A percentile compares a stretch with the other conserved stretches of the same genome.
Evolutionary conservation across 1,140 invertebrate genomes (phyloP).

Genomic region (Stratiolaelaps scimitus): DNA sequence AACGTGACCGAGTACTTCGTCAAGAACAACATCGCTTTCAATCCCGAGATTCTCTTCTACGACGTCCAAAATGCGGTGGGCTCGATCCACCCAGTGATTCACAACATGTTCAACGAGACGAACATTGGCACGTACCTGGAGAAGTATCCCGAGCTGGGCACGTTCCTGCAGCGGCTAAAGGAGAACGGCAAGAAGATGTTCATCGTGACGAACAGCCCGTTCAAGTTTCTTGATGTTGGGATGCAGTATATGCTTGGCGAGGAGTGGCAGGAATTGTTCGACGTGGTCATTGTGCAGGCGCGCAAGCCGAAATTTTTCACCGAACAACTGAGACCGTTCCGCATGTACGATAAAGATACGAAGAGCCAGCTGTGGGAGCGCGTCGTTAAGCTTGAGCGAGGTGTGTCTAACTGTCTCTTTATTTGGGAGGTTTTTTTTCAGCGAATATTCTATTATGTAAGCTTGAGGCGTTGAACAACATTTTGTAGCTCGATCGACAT

Average conservation of each 20-base stretch:
- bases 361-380: slow-evolving; percentile 77
- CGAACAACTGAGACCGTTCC: slow-evolving; percentile 72
- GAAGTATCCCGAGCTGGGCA: slow-evolving; percentile 56
- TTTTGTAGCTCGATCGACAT: too few species aligned
- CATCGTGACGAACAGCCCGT: slow-evolving; percentile 91
- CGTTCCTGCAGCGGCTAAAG: slow-evolving; percentile 61
- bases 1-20: slow-evolving; percentile 88
- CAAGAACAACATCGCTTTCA: slow-evolving; percentile 74
- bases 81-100: slow-evolving; percentile 79
- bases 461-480: too few species aligned
- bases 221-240: slow-evolving; percentile 86
- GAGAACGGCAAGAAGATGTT: slow-evolving; percentile 74
- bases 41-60: slow-evolving; percentile 86
- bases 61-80: slow-evolving; percentile 87
- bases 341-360: slow-evolving; percentile 67
- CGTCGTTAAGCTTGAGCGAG: slow-evolving; percentile 70
- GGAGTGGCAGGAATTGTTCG: slow-evolving; percentile 81
- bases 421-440: slow-evolving; percentile 9
- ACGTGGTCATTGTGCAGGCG: slow-evolving; percentile 85
- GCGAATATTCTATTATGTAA: background rate
- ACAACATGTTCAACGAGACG: slow-evolving; percentile 64
- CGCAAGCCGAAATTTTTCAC: slow-evolving; percentile 92
- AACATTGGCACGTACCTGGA: slow-evolving; percentile 56
- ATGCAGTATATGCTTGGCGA: slow-evolving; percentile 76
- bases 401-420: slow-evolving; percentile 46